Evolutionary conservation across 1,140 invertebrate species (phyloP).

Genomic region (Tetragnatha versicolor): DNA sequence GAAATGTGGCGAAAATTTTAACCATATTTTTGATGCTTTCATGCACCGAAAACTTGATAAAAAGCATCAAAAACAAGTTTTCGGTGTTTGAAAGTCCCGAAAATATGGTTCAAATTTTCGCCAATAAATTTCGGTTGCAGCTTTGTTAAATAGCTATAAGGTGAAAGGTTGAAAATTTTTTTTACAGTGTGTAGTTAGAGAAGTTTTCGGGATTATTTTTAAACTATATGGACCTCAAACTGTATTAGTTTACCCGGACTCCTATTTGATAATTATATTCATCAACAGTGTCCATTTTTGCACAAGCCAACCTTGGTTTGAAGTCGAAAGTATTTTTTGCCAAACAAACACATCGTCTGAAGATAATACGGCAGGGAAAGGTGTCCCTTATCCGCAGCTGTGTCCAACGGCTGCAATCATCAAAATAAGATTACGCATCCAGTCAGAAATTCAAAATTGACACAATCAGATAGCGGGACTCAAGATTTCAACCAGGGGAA

Average conservation of each 20-base stretch:
- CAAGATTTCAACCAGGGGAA: constrained; percentile 8
- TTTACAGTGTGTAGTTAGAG: background rate
- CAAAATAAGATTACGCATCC: background rate
- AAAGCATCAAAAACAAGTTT: no score
- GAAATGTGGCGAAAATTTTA: no score
- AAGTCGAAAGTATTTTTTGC: no score
- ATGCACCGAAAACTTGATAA: no score
- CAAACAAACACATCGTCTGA: background rate
- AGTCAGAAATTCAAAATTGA: constrained; percentile 5
- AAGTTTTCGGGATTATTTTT: background rate
- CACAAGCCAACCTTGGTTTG: no score
- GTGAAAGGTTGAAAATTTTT: no score
- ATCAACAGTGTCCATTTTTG: background rate
- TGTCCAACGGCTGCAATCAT: background rate
- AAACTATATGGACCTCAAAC: no score
- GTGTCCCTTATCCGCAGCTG: constrained; percentile 3
- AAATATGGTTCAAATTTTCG: no score
- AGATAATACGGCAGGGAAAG: background rate
- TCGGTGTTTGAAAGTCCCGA: no score
- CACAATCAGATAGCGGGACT: constrained; percentile 28
- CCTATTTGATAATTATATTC: background rate
- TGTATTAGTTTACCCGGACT: background rate
- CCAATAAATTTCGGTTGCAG: no score
- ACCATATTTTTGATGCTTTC: no score
- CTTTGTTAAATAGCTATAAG: no score